Base-by-base conservation (phyloP, 2,797 vertebrate genomes). In the Neosalanx taihuensis region DNA sequence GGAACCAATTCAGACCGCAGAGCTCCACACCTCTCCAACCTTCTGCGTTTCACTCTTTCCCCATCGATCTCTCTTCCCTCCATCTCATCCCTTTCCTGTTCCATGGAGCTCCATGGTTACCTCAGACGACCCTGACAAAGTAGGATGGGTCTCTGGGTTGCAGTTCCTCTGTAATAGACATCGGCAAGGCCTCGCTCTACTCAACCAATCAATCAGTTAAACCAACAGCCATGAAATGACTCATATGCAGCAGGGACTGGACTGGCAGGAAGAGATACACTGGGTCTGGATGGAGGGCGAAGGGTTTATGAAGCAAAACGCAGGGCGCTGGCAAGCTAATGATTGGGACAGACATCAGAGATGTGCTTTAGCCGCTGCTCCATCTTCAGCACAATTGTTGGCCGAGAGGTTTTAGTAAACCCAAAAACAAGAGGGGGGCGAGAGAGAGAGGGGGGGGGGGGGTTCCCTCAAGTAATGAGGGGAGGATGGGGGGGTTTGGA, bases 181-280 rank as follows among this genome's bases (percentile, higher is more conserved):
- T 59, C 78, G 72, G 69, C 68, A 35, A 17, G 72, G 29, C 51
- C 15, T 17, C 15, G 3, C 51, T n/a, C 72, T 72, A 65, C 71
- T 78, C 67, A 67, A 75, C 66, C 72, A 81, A 85, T 89, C 84
- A 88, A 88, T 89, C 85, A 76, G 80, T 78, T 62, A 77, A 81
- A 81, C 73, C 78, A 72, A 77, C 81, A 85, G 75, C 83, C 85
- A 83, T 87, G 84, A 88, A 89, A 88, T 84, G 78, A 84, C 79
- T 72, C 82, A 68, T 71, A 70, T 81, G 86, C 57, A 35, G 72
- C 78, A 73, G 7, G 29, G 65, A 72, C 68, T 53, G 56, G 69
- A 12, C 10, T 10, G 37, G 26, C n/a, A 35, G 57, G 29, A 65
- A 60, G 73, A 61, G 58, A 72, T 61, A 70, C 58, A 72, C 49